These are phyloP conservation scores for Erynnis tages DNA, from an alignment of 2,888 invertebrate species.

Conservation along the genomic window DNA sequence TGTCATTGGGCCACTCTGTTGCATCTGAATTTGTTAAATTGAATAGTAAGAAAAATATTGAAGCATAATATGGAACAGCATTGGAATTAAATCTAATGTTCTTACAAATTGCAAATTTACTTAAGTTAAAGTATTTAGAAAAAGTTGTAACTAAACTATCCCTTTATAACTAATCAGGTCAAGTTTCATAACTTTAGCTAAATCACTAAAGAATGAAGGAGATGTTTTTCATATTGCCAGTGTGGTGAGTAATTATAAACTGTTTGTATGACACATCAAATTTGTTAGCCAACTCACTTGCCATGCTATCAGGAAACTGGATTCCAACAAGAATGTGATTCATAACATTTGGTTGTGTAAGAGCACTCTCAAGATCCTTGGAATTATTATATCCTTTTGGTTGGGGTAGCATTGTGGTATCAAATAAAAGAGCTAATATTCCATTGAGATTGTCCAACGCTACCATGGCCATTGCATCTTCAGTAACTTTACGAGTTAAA, in stretches of 20 bases:
- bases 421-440: slow-evolving; percentile 58
- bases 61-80: neutral
- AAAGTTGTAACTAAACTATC: neutral
- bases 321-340: slow-evolving; percentile 69
- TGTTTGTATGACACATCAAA: neutral
- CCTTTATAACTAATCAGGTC: no score
- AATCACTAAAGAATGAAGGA: no score
- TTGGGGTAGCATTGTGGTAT: slow-evolving; percentile 58
- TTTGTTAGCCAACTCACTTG: slow-evolving; percentile 53
- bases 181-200: no score
- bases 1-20: slow-evolving; percentile 72
- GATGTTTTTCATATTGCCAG: no score
- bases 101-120: neutral
- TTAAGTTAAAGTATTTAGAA: no score
- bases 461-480: slow-evolving; percentile 63
- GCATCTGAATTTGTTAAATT: slow-evolving; percentile 56
- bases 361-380: slow-evolving; percentile 57
- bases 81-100: neutral
- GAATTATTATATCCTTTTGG: slow-evolving; percentile 69
- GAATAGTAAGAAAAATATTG: no score
- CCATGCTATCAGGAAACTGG: slow-evolving; percentile 69
- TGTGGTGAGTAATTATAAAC: no score
- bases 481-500: slow-evolving; percentile 61
- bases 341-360: slow-evolving; percentile 69
- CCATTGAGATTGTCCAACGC: slow-evolving; percentile 67